These are phyloP conservation scores for Tribolium freemani DNA, from an alignment of 2,888 invertebrate species.

Conservation along the genomic window DNA sequence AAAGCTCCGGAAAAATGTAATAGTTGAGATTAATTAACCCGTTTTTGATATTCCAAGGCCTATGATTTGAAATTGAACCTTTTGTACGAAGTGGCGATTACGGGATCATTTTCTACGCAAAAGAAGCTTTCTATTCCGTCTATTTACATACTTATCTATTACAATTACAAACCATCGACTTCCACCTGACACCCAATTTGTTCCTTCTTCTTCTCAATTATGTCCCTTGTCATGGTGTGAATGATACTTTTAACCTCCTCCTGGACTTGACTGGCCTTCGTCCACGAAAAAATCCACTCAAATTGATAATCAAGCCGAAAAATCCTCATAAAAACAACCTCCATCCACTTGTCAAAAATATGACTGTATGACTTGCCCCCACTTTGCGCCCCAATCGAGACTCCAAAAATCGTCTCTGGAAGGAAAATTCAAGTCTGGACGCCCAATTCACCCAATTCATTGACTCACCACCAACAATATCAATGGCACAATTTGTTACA, in stretches of 20 bases:
- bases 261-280: background rate
- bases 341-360: conserved; percentile 15
- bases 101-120: too few relatives aligned
- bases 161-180: too few relatives aligned
- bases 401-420: conserved; percentile 27
- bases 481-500: conserved; percentile 32
- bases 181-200: background rate
- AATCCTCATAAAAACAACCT: conserved; percentile 6
- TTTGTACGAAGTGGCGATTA: too few relatives aligned
- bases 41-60: too few relatives aligned
- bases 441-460: background rate
- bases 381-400: conserved; percentile 18
- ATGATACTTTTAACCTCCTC: background rate
- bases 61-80: too few relatives aligned
- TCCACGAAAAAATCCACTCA: conserved; percentile 15
- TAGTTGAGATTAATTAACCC: too few relatives aligned
- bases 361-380: background rate
- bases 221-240: background rate
- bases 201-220: conserved; percentile 23
- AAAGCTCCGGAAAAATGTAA: too few relatives aligned
- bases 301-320: conserved; percentile 7
- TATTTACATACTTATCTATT: too few relatives aligned
- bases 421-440: background rate
- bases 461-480: conserved; percentile 32
- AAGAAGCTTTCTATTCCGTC: too few relatives aligned